Base-by-base conservation (phyloP, 2,797 vertebrate species). In the Siniperca obscura region DNA sequence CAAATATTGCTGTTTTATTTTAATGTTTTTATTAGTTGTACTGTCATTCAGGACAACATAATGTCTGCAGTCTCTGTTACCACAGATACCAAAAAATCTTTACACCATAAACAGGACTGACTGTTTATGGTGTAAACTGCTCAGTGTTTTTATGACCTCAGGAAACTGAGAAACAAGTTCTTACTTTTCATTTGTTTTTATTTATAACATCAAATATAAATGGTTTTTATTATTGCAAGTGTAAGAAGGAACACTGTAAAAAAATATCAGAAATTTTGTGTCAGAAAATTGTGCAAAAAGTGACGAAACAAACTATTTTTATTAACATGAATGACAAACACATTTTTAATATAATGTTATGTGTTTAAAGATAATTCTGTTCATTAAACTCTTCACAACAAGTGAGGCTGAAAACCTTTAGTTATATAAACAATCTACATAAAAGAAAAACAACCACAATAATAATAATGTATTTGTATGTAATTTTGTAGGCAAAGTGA, bases 261-360 rank as follows among this genome's bases (percentile, higher is more conserved):
- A 57, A 57, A 38, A 62, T 27, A 0, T 30, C 42, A 60, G 16
- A 5, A 36, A 1, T 11, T 11, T 42, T 25, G 2, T 52, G 67
- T 17, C 42, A 70, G 27, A 38, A 34, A 57, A 65, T 10, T 69
- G 48, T 55, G 48, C 48, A 75, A 68, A 80, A 68, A 44, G 36
- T 66, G 55, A 30, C 13, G 52, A 68, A 53, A 72, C n/a, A 70
- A 69, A 10, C 22, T 1, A 12, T n/a, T 48, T 66, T n/a, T 34
- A 59, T 46, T 36, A 4, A 59, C 38, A 74, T 76, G 53, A 65
- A 42, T 30, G n/a, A 66, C 30, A 48, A 76, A 22, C 27, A n/a
- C 11, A 30, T 57, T 56, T 9, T 40, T 9, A 53, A 70, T 12
- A 22, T 48, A 60, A 22, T 34, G 16, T 38, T 27, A n/a, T 9